A percentile compares a stretch with the other conserved stretches of the same genome.
phyloP scores from a whole-genome alignment of 1,140 invertebrate genomes.

The Globodera ellingtonae region DNA sequence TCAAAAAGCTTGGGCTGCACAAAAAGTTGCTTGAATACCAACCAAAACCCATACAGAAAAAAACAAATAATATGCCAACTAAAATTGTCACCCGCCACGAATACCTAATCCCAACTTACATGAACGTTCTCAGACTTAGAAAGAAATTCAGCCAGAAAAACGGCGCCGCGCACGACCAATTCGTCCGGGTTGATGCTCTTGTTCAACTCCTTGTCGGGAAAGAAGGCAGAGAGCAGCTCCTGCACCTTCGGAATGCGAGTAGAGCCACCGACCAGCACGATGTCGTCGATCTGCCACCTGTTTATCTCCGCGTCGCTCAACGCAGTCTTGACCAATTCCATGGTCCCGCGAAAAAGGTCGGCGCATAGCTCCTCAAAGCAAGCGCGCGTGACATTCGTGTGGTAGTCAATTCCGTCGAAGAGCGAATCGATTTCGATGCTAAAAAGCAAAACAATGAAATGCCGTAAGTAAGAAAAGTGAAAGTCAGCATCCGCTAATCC shows the following conservation, averaged over 20 bases:
- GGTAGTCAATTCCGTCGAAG: constrained; percentile 67
- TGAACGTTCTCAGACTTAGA: constrained; percentile 84
- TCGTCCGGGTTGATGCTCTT: constrained; percentile 74
- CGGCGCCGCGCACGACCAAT: constrained; percentile 66
- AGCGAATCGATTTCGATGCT: constrained; percentile 86
- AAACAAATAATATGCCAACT: no score
- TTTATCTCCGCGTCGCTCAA: constrained; percentile 86
- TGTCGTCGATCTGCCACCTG: constrained; percentile 86
- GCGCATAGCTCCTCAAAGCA: no score
- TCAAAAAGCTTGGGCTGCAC: constrained; percentile 76
- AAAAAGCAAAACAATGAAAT: no score
- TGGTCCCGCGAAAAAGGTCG: no score
- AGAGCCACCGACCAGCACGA: constrained; percentile 93
- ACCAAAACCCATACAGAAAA: no score
- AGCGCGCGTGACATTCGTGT: no score
- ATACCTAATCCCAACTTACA: no score
- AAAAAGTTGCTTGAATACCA: no score
- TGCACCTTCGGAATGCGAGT: constrained; percentile 78
- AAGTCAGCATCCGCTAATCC: no score
- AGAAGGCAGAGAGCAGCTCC: constrained; percentile 70
- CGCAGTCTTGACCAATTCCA: no score
- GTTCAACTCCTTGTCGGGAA: constrained; percentile 93
- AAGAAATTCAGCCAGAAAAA: constrained; percentile 71
- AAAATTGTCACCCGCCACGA: no score
- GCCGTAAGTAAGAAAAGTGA: no score